A percentile compares a stretch with the other conserved stretches of the same genome.
Conservation (phyloP, 2,113 vertebrate species). For the Struthidea cinerea region DNA sequence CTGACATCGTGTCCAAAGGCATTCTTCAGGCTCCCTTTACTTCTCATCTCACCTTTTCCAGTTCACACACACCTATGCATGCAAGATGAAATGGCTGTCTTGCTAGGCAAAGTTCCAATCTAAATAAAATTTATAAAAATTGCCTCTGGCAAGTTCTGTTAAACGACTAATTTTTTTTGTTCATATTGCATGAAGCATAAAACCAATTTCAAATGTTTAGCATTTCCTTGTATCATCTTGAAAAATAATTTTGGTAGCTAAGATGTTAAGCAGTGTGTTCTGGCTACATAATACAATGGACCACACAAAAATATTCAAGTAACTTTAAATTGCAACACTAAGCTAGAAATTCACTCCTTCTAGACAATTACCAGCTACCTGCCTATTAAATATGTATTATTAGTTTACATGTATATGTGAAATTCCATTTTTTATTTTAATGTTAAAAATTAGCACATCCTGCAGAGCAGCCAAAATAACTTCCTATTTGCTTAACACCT, state of each 20-base stretch:
- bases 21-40: neutral
- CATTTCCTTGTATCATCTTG: neutral
- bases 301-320: neutral
- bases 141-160: neutral
- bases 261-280: neutral
- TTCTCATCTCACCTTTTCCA: neutral
- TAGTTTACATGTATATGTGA: neutral
- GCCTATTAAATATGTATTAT: neutral
- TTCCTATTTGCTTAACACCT: constrained; percentile 6
- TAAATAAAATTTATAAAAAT: neutral
- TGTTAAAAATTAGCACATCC: constrained; percentile 28
- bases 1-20: neutral
- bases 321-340: neutral
- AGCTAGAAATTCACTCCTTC: neutral
- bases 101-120: neutral
- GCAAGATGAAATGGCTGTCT: neutral
- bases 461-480: constrained; percentile 47
- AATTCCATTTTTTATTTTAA: constrained; percentile 37
- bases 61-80: neutral
- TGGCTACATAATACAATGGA: neutral
- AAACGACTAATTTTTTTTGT: neutral
- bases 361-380: neutral
- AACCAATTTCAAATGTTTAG: neutral
- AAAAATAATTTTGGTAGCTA: neutral
- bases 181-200: neutral